phyloP scores from a whole-genome alignment of 2,113 vertebrate genomes.

The Mellivora capensis region DNA sequence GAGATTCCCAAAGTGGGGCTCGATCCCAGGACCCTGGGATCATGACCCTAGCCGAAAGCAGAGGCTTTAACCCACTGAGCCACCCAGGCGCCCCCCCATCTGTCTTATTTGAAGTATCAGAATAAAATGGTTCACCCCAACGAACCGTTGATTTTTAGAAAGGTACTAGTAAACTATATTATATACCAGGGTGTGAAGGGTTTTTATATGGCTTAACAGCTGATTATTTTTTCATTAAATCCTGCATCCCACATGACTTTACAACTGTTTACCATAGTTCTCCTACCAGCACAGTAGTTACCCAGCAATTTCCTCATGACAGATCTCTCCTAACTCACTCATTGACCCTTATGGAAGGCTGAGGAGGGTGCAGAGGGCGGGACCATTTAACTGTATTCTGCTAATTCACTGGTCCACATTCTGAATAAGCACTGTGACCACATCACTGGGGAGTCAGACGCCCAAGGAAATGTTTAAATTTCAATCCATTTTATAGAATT shows the following conservation, averaged over 20 bases:
- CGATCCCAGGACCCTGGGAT: no score
- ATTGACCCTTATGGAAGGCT: neutral
- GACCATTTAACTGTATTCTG: neutral
- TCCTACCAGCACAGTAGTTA: neutral
- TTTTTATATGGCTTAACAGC: neutral
- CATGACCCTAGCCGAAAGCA: no score
- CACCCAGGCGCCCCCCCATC: no score
- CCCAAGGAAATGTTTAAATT: conserved; percentile 43
- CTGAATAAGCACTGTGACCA: neutral
- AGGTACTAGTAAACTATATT: neutral
- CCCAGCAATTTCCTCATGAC: neutral
- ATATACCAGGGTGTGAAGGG: neutral
- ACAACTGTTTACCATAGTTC: neutral
- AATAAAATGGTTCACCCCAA: neutral
- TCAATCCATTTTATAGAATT: conserved; percentile 60
- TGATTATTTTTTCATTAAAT: neutral
- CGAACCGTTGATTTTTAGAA: neutral
- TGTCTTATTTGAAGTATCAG: neutral
- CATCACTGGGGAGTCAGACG: neutral
- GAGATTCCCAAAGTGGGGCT: no score
- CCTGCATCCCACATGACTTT: neutral
- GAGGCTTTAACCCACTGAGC: no score
- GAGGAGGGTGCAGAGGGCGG: no score
- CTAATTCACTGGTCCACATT: neutral
- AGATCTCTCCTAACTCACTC: no score